Conservation (phyloP, 2,113 vertebrate genomes). For the Bettongia penicillata region DNA sequence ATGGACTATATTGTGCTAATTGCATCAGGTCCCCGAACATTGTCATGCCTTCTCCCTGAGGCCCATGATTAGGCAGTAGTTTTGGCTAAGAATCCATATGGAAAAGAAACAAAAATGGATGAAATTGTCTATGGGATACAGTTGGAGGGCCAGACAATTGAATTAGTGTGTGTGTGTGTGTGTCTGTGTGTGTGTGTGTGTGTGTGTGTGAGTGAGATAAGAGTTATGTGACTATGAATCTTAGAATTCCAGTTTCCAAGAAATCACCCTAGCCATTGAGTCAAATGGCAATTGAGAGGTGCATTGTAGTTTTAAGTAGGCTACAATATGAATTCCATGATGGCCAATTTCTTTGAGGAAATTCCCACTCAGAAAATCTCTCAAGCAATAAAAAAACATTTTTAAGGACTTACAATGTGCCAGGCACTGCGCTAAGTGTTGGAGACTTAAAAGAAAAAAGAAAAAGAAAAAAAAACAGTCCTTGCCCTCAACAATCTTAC, state of each 20-base stretch:
- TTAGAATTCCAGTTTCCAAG: neutral
- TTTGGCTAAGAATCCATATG: neutral
- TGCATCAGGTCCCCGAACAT: neutral
- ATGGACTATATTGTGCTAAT: no score
- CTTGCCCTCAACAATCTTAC: neutral
- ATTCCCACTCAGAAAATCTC: neutral
- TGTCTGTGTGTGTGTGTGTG: no score
- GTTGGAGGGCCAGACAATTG: neutral
- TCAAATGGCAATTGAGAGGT: neutral
- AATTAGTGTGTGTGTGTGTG: neutral
- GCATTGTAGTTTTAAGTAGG: neutral
- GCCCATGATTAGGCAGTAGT: neutral
- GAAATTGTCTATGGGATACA: neutral
- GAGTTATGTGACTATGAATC: neutral
- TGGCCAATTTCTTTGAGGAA: neutral
- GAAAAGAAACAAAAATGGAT: neutral
- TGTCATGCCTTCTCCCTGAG: neutral
- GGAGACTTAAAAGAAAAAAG: neutral
- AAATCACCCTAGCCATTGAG: neutral
- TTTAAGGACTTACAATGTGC: neutral
- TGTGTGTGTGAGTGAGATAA: neutral
- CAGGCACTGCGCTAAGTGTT: neutral
- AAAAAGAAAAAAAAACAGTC: neutral
- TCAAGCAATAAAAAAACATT: neutral
- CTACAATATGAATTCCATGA: neutral